Evolutionary conservation across 2,113 vertebrate genomes (phyloP), one percentile per base, ranked within the genome.

Genomic region (Ivindomyrus marchei): DNA sequence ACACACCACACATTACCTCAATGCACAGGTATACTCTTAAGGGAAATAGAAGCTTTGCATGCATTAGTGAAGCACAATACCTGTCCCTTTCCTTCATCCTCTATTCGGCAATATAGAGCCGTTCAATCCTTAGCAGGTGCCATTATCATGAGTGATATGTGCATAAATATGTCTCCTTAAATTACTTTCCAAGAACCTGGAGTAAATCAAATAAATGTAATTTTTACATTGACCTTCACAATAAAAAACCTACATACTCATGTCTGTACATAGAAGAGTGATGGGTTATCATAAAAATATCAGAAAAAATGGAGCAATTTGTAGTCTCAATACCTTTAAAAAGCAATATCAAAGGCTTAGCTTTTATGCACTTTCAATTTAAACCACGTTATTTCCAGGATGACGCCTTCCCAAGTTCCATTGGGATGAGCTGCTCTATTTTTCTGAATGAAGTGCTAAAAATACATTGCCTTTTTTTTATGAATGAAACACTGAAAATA

Each of bases 361-460:
- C 46, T 39, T 90, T 87, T 90, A 84, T 88, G 15, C 58, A 47
- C 70, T 90, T 92, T 92, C 74, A 89, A 91, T 91, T 90, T 88
- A 90, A 91, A 89, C 89, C 90, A 92, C 89, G 90, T 92, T 92
- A 92, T 91, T 94, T 92, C 89, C 91, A 91, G 91, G 74, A 92
- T 91, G 92, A 91, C 39, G 85, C 92, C 91, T 90, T 89, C 88
- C 92, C 88, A 88, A 94, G 88, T 91, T 94, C 93, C 93, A 94
- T 92, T 94, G 90, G 87, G 91, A 92, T 92, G 56, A 66, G 91
- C 90, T 92, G 93, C 90, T 87, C 87, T 92, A 84, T 93, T 94
- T 93, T 94, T 95, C 91, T 92, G 94, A 93, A 94, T 95, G 93
- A 96, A 93, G 87, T 62, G 91, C 94, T 95, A 93, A 95, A 96